Conservation (phyloP, 2,888 invertebrate species). For the Lepidocyrtoides sp. region DNA sequence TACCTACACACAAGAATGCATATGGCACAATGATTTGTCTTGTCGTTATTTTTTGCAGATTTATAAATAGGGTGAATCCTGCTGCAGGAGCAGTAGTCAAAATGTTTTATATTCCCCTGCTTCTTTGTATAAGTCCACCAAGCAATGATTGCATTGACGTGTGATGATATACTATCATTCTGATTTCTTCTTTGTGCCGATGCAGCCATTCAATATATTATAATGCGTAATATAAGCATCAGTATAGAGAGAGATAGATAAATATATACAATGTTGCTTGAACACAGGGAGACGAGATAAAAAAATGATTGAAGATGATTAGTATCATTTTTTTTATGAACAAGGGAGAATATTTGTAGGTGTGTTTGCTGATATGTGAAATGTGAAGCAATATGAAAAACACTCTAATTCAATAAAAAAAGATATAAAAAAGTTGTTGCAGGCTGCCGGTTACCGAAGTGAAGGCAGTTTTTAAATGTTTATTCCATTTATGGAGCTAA, state of each 20-base stretch:
- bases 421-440: constrained; percentile 17
- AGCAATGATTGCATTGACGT: constrained; percentile 25
- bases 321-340: constrained; percentile 16
- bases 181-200: neutral
- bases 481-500: neutral
- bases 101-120: neutral
- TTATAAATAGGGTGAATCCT: neutral
- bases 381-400: neutral
- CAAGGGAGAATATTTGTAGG: neutral
- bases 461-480: neutral
- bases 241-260: neutral
- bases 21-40: neutral
- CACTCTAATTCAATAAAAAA: constrained; percentile 16
- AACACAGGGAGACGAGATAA: neutral
- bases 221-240: neutral
- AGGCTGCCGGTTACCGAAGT: neutral
- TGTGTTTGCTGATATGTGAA: neutral
- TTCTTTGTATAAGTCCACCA: neutral
- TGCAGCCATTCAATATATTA: too few relatives aligned
- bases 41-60: neutral
- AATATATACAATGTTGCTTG: neutral
- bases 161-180: constrained; percentile 26
- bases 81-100: neutral
- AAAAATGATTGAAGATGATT: neutral
- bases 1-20: neutral